Evolutionary conservation across 2,797 vertebrate species (phyloP).

Genomic region (Sphenodon punctatus): DNA sequence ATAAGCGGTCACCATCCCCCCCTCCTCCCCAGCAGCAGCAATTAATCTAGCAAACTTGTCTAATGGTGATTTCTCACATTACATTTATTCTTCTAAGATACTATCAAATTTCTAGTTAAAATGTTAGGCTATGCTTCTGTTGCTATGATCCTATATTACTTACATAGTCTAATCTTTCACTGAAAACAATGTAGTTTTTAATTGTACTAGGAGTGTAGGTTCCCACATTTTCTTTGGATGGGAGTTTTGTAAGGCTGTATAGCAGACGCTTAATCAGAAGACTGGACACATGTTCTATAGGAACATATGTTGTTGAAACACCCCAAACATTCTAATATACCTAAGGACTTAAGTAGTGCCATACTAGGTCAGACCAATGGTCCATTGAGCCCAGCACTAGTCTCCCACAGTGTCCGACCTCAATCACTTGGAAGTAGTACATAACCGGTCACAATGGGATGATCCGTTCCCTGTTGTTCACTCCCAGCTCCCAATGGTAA

Average conservation of each 20-base stretch:
- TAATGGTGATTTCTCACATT: neutral
- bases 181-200: neutral
- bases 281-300: too few relatives aligned
- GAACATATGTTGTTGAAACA: too few relatives aligned
- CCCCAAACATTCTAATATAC: too few relatives aligned
- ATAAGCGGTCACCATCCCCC: neutral
- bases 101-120: neutral
- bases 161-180: neutral
- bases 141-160: neutral
- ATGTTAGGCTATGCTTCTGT: neutral
- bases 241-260: neutral
- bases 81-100: neutral
- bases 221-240: too few relatives aligned
- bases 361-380: too few relatives aligned
- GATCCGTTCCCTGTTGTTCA: too few relatives aligned
- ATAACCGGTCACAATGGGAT: too few relatives aligned
- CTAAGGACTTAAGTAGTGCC: too few relatives aligned
- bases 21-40: rapidly evolving
- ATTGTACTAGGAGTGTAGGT: neutral
- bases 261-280: neutral
- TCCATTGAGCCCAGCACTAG: too few relatives aligned
- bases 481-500: too few relatives aligned
- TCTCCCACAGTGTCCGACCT: too few relatives aligned
- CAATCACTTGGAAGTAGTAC: too few relatives aligned
- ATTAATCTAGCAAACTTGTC: rapidly evolving